Base-by-base conservation (phyloP, 2,888 invertebrate genomes). In the Alviniconcha strummeri region DNA sequence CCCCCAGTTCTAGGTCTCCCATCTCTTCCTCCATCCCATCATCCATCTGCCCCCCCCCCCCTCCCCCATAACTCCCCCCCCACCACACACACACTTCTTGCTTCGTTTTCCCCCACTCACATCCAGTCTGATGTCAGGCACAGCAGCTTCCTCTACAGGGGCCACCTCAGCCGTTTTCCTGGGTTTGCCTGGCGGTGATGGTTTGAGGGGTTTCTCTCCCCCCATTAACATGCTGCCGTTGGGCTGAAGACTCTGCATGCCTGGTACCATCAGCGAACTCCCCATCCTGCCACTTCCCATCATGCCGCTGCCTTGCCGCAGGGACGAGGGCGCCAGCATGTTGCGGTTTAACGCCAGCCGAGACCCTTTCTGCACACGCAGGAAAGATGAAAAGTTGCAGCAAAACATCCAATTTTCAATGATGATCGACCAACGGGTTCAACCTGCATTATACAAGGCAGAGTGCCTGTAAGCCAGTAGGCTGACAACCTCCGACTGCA, bases 91-190 rank as follows among this genome's bases (percentile, higher is more conserved):
- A 36, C 36, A 36, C 36, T 36, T 36, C 0, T 36, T 36, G 36
- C 36, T 36, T 36, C 36, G 3, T 36, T 36, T 36, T 36, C 36
- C 36, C 36, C 19, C 76, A 56, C 84, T 74, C 76, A 88, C 88
- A 86, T 88, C 88, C 15, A 89, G 82, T 67, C 84, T 85, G 55
- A 86, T 83, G 8, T 88, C 88, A 5, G 84, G 85, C 64, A 84
- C 82, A 7, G 84, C 79, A 1, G 83, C 82, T 9, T 54, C 57
- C 36, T 36, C 82, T 64, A 75, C 74, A 5, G 82, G 81, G 9
- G 82, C 84, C 64, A 82, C 86, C 78, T 80, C 84, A 57, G 71
- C 77, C 81, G 74, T 82, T 56, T 84, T 84, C 72, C 77, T 84
- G n/a, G 60, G 17, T 36, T 81, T 84, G 19, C 57, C n/a, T 8